These are phyloP conservation scores for Diplodus sargus DNA, from an alignment of 2,797 vertebrate species.

Conservation along the genomic window DNA sequence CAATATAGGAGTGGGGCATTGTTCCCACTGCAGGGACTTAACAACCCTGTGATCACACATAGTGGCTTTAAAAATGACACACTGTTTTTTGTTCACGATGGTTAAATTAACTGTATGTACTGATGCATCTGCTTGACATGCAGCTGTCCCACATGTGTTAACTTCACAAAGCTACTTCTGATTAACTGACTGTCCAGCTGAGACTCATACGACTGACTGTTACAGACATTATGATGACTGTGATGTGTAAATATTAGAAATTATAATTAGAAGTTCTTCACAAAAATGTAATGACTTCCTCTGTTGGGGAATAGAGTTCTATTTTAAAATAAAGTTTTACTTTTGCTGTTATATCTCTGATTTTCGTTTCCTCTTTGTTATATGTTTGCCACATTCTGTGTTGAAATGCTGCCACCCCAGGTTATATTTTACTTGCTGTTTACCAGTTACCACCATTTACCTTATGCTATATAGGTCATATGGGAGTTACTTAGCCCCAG, in stretches of 20 bases:
- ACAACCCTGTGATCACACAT: too few relatives aligned
- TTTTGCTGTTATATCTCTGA: constrained; percentile 18
- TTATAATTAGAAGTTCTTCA: not conserved
- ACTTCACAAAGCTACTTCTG: not conserved
- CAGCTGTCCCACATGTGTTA: not conserved
- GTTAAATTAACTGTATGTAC: not conserved
- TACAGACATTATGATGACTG: constrained; percentile 23
- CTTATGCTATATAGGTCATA: not conserved
- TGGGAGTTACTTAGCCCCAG: not conserved
- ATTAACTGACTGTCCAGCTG: not conserved
- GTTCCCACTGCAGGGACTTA: not conserved
- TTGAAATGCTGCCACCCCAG: not conserved
- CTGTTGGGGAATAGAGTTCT: constrained; percentile 3
- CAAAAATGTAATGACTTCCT: not conserved
- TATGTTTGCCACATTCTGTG: not conserved
- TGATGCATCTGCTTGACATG: not conserved
- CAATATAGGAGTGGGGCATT: not conserved
- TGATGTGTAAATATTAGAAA: constrained; percentile 10
- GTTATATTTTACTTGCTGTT: not conserved
- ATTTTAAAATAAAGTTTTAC: constrained; percentile 44
- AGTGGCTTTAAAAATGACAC: not conserved
- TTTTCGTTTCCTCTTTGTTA: not conserved
- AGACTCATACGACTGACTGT: constrained; percentile 21
- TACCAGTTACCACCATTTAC: not conserved
- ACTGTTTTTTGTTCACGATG: not conserved